These are phyloP conservation scores for Gastracanthus pulcherrimus DNA, from an alignment of 2,888 invertebrate genomes.

Conservation along the genomic window DNA sequence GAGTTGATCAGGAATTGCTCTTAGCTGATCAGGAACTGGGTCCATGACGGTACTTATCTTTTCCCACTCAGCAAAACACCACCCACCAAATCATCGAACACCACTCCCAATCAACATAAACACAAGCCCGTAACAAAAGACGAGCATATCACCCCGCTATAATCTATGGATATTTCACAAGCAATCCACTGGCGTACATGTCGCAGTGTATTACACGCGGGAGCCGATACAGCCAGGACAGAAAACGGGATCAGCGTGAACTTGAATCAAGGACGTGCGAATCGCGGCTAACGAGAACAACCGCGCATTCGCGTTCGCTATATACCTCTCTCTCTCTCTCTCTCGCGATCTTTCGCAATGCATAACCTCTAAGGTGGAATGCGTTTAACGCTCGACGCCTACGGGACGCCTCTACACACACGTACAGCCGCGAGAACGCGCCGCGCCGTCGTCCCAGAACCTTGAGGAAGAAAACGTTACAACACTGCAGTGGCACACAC, in stretches of 20 bases:
- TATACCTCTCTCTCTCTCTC: not conserved
- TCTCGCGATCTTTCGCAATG: conserved; percentile 69
- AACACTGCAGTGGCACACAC: conserved; percentile 64
- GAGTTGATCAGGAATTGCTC: no score
- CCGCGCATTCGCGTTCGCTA: not conserved
- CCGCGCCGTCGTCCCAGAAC: conserved; percentile 69
- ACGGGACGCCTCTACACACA: conserved; percentile 74
- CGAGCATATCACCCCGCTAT: no score
- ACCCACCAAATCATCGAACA: no score
- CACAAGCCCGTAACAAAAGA: no score
- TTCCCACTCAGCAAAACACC: no score
- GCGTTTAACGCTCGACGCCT: conserved; percentile 77
- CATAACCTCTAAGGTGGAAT: conserved; percentile 76
- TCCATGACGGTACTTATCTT: no score
- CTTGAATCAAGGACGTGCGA: conserved; percentile 76
- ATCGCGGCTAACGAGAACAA: conserved; percentile 74
- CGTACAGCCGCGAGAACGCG: conserved; percentile 20
- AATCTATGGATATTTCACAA: no score
- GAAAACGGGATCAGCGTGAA: conserved; percentile 71
- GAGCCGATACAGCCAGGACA: conserved; percentile 30
- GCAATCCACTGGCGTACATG: no score
- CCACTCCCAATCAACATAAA: no score
- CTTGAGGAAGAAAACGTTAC: conserved; percentile 76
- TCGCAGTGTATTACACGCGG: not conserved
- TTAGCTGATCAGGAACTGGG: no score